Conservation (phyloP, 2,888 invertebrate genomes). For the Patella depressa region DNA sequence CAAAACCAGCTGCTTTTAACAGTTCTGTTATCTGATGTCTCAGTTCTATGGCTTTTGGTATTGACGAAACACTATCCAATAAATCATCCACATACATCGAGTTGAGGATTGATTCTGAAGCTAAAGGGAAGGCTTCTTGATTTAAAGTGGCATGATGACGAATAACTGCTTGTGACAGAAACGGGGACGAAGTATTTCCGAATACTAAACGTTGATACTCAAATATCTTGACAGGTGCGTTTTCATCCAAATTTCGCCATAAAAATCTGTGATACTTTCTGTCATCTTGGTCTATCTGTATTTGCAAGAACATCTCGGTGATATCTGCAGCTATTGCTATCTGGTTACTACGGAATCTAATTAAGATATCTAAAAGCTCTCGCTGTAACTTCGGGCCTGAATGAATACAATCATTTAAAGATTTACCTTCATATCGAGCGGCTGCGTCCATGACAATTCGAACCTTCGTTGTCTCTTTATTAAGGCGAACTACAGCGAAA, state of each 20-base stretch:
- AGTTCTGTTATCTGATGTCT: too few relatives aligned
- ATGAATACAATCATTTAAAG: background rate
- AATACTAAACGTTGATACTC: background rate
- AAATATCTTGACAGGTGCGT: background rate
- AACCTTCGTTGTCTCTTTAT: conserved; percentile 1
- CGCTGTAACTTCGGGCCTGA: background rate
- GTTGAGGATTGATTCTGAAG: background rate
- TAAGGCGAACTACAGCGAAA: background rate
- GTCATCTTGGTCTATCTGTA: background rate
- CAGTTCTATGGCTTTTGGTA: too few relatives aligned
- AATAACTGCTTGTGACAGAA: background rate
- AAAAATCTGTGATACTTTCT: background rate
- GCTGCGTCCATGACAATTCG: background rate
- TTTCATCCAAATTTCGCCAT: background rate
- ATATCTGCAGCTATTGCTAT: background rate
- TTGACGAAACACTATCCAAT: too few relatives aligned
- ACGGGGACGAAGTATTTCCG: background rate
- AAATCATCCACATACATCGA: background rate
- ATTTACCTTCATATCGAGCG: background rate
- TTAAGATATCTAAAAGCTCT: background rate
- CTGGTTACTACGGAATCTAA: background rate
- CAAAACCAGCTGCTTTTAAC: too few relatives aligned
- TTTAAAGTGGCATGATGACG: background rate
- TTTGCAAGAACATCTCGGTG: background rate
- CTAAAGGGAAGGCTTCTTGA: background rate